phyloP scores from a whole-genome alignment of 2,797 vertebrate genomes.

The Enteromius mattozi region DNA sequence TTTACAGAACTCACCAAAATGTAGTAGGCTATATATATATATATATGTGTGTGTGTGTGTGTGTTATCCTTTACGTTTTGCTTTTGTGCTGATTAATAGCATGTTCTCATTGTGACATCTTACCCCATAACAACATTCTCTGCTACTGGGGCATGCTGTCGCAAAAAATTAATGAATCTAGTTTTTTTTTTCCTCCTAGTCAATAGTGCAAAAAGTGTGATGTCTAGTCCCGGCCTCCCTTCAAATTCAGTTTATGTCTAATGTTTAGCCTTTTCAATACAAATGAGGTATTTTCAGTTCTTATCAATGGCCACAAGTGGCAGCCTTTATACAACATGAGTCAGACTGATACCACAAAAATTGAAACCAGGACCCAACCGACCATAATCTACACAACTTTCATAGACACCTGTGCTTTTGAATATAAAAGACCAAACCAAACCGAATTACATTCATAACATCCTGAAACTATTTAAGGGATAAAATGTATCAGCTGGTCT shows the following conservation, averaged over 20 bases:
- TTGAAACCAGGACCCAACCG: conserved; percentile 22
- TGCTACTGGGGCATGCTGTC: neutral
- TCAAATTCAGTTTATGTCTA: neutral
- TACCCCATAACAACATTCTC: neutral
- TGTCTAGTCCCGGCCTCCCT: too few species aligned
- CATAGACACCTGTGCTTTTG: neutral
- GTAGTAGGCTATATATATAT: neutral
- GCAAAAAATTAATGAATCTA: neutral
- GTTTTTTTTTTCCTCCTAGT: neutral
- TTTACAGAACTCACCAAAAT: neutral
- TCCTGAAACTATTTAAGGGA: neutral
- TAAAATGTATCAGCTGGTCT: neutral
- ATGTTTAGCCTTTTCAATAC: neutral
- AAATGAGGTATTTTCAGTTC: conserved; percentile 7
- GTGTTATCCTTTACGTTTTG: neutral
- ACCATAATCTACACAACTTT: neutral
- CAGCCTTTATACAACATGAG: neutral
- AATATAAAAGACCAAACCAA: neutral
- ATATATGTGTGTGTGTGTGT: neutral
- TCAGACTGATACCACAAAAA: conserved; percentile 45
- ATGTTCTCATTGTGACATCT: neutral
- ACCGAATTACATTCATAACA: neutral
- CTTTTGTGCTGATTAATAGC: neutral
- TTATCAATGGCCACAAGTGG: conserved; percentile 3
- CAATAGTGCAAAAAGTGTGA: neutral